Conservation (phyloP, 2,797 vertebrate species). For the Muscicapa striata region DNA sequence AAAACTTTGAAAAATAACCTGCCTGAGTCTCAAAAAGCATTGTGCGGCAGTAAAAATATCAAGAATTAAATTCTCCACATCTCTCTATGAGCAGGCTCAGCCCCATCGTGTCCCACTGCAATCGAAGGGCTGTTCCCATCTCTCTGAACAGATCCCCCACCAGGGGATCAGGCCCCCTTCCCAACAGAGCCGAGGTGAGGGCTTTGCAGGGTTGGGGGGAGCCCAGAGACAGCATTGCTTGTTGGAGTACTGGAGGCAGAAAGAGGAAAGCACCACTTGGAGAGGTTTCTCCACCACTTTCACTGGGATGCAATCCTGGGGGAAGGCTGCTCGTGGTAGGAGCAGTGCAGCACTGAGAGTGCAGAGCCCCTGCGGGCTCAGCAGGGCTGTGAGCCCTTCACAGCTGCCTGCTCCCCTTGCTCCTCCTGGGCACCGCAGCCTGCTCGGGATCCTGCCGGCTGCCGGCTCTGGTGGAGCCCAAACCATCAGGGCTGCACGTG, state of each 20-base stretch:
- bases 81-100: background rate
- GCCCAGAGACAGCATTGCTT: background rate
- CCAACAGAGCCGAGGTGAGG: fast-evolving
- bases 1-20: background rate
- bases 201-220: background rate
- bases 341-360: background rate
- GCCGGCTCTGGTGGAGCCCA: background rate
- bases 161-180: background rate
- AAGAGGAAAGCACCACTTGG: background rate
- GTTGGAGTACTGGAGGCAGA: fast-evolving
- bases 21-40: background rate
- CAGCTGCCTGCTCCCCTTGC: fast-evolving
- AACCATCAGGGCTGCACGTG: background rate
- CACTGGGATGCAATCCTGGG: fast-evolving
- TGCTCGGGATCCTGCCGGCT: fast-evolving
- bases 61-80: fast-evolving
- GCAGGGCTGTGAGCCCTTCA: background rate
- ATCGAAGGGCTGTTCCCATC: background rate
- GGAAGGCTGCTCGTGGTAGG: background rate
- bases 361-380: background rate
- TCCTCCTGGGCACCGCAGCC: background rate
- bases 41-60: background rate
- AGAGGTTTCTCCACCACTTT: background rate
- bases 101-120: background rate
- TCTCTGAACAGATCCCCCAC: background rate